Evolutionary conservation across 1,140 invertebrate species (phyloP), one percentile per base, ranked within the genome.

Genomic region (Ceratitis capitata): DNA sequence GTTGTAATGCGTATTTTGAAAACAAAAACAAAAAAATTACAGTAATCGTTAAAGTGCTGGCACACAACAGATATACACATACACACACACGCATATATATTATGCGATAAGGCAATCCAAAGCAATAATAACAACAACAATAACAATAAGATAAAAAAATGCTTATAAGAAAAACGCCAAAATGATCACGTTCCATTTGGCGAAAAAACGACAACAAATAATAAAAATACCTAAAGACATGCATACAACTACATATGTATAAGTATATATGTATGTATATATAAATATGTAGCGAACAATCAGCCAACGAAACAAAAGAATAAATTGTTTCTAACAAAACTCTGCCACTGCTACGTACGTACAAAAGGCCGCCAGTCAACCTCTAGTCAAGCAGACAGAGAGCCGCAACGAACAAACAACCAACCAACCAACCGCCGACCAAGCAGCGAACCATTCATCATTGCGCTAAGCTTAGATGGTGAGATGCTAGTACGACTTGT

Each of bases 81-180:
- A n/a, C n/a, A n/a, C n/a, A n/a, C n/a, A n/a, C n/a, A n/a, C n/a
- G n/a, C n/a, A n/a, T n/a, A n/a, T n/a, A n/a, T n/a, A 45, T 69
- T 39, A 39, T 39, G 39, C 69, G 42, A 64, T 90, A 23, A 92
- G 88, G 78, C 91, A n/a, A n/a, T n/a, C n/a, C n/a, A n/a, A n/a
- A n/a, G n/a, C n/a, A n/a, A n/a, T n/a, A n/a, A n/a, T n/a, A n/a
- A n/a, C n/a, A n/a, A n/a, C n/a, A 92, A 85, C 90, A 89, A 35
- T 87, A 88, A 89, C 85, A 89, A 88, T 83, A 89, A n/a, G n/a
- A n/a, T n/a, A n/a, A n/a, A n/a, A n/a, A n/a, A n/a, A n/a, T n/a
- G 29, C 90, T 89, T 84, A 87, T 89, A 45, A 91, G 84, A 84
- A 49, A 86, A 85, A 84, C 85, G 84, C 83, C 87, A 23, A 85